Base-by-base conservation (phyloP, 2,888 invertebrate species). In the Ommatoiulus sabulosus region DNA sequence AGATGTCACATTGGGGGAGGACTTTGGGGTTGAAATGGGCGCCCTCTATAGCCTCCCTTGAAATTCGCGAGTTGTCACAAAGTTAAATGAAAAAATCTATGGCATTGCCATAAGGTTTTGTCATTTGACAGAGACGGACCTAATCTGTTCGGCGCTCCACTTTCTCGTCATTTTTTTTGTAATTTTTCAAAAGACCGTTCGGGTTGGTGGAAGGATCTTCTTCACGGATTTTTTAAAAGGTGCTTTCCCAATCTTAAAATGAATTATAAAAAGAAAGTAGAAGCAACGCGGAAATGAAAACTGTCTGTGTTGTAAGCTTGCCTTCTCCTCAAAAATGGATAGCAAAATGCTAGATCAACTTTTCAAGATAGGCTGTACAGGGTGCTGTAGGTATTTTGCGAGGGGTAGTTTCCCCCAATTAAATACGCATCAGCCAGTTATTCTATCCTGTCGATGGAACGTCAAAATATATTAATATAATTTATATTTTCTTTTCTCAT, bases 61-160 rank as follows among this genome's bases (percentile, higher is more conserved):
- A 43, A 35, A 35, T 80, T 80, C 15, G 43, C 80, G 35, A 80
- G 80, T 80, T 80, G 80, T 80, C 80, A 80, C 12, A 80, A 80
- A 43, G 35, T 80, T 80, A 80, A 80, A 80, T 80, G 80, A 80
- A 35, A 80, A 80, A 80, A 80, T 80, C 35, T 80, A 80, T 80
- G 80, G 80, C 24, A 24, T 80, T 35, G 80, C 80, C 35, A 35
- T 35, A 80, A 80, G 80, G 80, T 80, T 80, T 80, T 80, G 80
- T 80, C 80, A 15, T 80, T 80, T 80, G 80, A 80, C 80, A 80
- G 80, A 8, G 80, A 80, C 80, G 35, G 80, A 80, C 24, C 80
- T 80, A 80, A 80, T 80, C 80, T 80, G 35, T 80, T 80, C 80
- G 12, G 35, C 24, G 24, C 80, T 80, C 80, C 80, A 43, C 35